These are phyloP conservation scores for Xiphorhynchus erythropygius DNA, from an alignment of 2,797 vertebrate species.

Conservation along the genomic window DNA sequence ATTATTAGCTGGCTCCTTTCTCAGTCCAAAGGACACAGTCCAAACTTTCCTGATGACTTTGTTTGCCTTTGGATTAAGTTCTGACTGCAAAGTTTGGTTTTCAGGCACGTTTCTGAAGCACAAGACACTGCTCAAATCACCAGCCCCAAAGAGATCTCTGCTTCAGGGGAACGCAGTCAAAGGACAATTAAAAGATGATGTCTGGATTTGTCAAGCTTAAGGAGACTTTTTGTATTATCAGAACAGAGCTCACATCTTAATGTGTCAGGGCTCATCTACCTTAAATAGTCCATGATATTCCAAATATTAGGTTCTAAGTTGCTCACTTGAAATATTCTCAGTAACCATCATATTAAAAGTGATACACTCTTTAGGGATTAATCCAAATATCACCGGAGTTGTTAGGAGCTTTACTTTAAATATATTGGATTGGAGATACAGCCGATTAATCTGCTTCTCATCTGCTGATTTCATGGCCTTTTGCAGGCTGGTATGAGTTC, in stretches of 20 bases:
- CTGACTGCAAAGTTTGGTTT: not conserved
- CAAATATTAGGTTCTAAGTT: not conserved
- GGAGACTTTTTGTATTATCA: not conserved
- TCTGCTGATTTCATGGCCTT: not conserved
- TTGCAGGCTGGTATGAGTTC: not conserved
- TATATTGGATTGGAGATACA: not conserved
- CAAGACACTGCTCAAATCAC: not conserved
- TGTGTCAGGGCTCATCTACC: slow-evolving; percentile 41
- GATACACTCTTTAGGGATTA: not conserved
- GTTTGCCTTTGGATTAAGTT: slow-evolving; percentile 23
- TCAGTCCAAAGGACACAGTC: not conserved
- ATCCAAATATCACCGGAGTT: not conserved
- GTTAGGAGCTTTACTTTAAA: slow-evolving; percentile 10
- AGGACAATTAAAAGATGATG: slow-evolving; percentile 26
- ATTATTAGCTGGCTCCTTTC: not conserved
- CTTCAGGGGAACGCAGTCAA: not conserved
- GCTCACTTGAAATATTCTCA: slow-evolving; percentile 13
- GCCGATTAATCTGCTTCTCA: not conserved
- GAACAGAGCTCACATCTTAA: slow-evolving; percentile 1
- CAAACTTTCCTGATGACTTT: not conserved
- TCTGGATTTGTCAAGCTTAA: slow-evolving; percentile 19
- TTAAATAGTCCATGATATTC: slow-evolving; percentile 33
- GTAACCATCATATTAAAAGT: not conserved
- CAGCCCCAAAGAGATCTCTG: not conserved
- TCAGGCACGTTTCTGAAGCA: not conserved